phyloP scores from a whole-genome alignment of 35 echinoderm and acorn worm species.

The Heliocidaris tuberculata region DNA sequence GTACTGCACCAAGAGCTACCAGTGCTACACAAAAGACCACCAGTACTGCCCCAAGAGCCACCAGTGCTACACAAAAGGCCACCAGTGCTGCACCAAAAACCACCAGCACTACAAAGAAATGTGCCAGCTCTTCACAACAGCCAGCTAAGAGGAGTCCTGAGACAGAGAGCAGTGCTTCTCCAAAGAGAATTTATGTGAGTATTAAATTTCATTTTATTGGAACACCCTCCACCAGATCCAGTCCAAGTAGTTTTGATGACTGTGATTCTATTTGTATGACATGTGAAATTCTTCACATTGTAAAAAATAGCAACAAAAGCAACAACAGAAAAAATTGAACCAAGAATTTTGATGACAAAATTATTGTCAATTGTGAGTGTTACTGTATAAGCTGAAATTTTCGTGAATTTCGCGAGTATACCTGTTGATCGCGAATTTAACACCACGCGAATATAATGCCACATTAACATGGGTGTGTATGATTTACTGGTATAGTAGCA shows the following conservation, averaged over 20 bases:
- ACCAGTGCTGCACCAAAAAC: neutral
- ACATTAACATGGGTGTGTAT: no score
- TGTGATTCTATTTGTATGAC: neutral
- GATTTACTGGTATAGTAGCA: no score
- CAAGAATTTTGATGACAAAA: no score
- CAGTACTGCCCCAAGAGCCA: neutral
- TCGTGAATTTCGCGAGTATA: no score
- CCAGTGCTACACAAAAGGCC: neutral
- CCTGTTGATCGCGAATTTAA: no score
- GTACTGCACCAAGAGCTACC: no score
- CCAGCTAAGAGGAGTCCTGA: neutral
- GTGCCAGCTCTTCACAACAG: slow-evolving; percentile 22
- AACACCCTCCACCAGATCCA: no score
- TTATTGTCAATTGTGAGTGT: no score
- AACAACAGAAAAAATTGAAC: neutral
- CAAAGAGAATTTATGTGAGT: neutral
- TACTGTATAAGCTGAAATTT: no score
- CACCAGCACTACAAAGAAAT: neutral
- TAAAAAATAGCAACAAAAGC: neutral
- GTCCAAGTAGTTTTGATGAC: no score
- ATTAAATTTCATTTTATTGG: no score
- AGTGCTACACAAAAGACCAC: neutral
- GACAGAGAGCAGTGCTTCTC: slow-evolving; percentile 5
- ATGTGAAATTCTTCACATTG: neutral
- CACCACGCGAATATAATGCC: no score